A percentile compares a stretch with the other conserved stretches of the same genome.
phyloP scores from a whole-genome alignment of 2,113 vertebrate genomes.

The Piprites chloris region DNA sequence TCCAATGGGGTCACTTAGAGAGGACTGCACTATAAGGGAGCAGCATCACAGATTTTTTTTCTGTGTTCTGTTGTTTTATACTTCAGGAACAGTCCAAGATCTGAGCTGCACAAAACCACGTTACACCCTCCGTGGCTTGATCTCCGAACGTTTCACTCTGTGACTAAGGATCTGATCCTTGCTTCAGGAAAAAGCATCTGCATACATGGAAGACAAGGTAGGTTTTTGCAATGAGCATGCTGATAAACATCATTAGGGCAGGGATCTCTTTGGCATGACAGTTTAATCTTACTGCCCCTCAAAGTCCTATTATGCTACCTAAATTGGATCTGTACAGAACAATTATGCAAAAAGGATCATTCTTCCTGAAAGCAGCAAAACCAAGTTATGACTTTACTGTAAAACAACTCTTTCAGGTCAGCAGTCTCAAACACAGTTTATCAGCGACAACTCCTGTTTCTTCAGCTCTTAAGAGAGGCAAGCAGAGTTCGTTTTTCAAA shows the following conservation, averaged over 20 bases:
- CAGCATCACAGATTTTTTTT: neutral
- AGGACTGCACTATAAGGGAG: neutral
- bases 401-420: neutral
- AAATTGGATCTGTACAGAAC: neutral
- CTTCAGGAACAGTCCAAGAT: neutral
- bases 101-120: neutral
- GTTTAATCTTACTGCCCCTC: neutral
- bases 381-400: neutral
- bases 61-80: neutral
- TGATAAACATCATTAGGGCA: neutral
- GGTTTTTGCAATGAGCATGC: neutral
- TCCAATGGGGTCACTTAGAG: neutral
- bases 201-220: neutral
- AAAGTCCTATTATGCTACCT: neutral
- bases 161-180: neutral
- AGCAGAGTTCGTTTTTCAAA: slow-evolving; percentile 77
- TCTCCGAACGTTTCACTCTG: neutral
- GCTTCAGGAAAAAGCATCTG: neutral
- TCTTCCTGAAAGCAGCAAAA: neutral
- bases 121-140: neutral
- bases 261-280: neutral
- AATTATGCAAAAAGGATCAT: neutral
- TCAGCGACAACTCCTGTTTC: neutral
- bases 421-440: neutral
- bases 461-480: slow-evolving; percentile 48